Evolutionary conservation across 2,888 invertebrate genomes (phyloP), one percentile per base, ranked within the genome.

Genomic region (Polydrusus pterygomalis): DNA sequence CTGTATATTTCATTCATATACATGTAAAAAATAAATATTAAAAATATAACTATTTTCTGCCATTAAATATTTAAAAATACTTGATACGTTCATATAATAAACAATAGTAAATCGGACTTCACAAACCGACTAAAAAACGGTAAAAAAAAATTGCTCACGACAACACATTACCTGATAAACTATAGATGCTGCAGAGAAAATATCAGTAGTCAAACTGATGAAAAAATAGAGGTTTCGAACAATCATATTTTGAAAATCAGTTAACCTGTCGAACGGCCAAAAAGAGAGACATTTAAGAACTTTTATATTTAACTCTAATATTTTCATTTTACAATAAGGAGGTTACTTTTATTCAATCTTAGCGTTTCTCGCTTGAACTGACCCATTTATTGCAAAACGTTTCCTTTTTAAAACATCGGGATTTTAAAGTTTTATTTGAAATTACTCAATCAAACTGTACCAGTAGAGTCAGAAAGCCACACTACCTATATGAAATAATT

Each of bases 91-190:
- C n/a, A n/a, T n/a, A n/a, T n/a, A n/a, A n/a, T n/a, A n/a, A n/a
- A n/a, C n/a, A n/a, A n/a, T n/a, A n/a, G n/a, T n/a, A n/a, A n/a
- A n/a, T n/a, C n/a, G n/a, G n/a, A n/a, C n/a, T n/a, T n/a, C n/a
- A n/a, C n/a, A n/a, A n/a, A n/a, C n/a, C n/a, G n/a, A n/a, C n/a
- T n/a, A n/a, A n/a, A n/a, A n/a, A n/a, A n/a, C n/a, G n/a, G n/a
- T n/a, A n/a, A n/a, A n/a, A n/a, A n/a, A n/a, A n/a, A n/a, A n/a
- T n/a, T n/a, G n/a, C n/a, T n/a, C n/a, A n/a, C n/a, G n/a, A n/a
- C n/a, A n/a, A n/a, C n/a, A n/a, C n/a, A 17, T 63, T 34, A 65
- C 65, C 65, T 65, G 65, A n/a, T 65, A 38, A 17, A 65, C 30
- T 34, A 65, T 34, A 17, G 51, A 30, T 17, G 65, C 34, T 34